Evolutionary conservation across 1,140 invertebrate genomes (phyloP).

Genomic region (Drosophila guanche): DNA sequence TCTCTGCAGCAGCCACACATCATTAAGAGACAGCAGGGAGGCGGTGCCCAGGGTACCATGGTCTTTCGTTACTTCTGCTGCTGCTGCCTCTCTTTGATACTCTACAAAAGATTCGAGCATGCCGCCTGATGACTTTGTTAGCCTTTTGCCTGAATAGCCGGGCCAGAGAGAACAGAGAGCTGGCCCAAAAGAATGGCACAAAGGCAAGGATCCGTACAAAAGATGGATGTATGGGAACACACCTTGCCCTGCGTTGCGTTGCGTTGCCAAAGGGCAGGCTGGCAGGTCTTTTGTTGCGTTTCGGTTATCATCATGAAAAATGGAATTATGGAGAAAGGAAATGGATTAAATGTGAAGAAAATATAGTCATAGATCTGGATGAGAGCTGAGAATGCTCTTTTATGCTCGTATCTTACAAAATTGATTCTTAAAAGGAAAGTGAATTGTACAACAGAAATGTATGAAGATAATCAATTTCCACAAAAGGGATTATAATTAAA

Average conservation of each 20-base stretch:
- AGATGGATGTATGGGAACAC: constrained; percentile 23
- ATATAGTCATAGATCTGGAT: constrained; percentile 26
- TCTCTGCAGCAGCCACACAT: constrained; percentile 78
- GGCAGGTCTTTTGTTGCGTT: constrained; percentile 17
- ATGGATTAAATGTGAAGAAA: constrained; percentile 35
- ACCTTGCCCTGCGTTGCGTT: constrained; percentile 5
- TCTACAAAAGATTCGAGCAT: constrained; percentile 26
- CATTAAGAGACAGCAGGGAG: constrained; percentile 74
- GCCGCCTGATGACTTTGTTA: constrained; percentile 55
- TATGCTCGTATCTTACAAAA: no score
- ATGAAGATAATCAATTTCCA: no score
- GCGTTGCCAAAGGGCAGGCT: neutral
- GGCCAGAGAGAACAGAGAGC: neutral
- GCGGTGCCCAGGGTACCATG: constrained; percentile 33
- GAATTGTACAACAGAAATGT: no score
- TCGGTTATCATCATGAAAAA: constrained; percentile 40
- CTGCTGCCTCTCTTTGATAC: constrained; percentile 37
- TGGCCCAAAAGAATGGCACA: constrained; percentile 28
- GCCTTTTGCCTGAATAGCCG: constrained; percentile 20
- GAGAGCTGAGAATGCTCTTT: no score
- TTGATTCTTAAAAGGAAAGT: no score
- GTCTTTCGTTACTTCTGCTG: constrained; percentile 50
- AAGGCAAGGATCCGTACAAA: constrained; percentile 30
- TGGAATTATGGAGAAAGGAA: constrained; percentile 44
- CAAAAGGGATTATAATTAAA: no score